Conservation (phyloP, 2,888 invertebrate species). For the Toxonevra muliebris region DNA sequence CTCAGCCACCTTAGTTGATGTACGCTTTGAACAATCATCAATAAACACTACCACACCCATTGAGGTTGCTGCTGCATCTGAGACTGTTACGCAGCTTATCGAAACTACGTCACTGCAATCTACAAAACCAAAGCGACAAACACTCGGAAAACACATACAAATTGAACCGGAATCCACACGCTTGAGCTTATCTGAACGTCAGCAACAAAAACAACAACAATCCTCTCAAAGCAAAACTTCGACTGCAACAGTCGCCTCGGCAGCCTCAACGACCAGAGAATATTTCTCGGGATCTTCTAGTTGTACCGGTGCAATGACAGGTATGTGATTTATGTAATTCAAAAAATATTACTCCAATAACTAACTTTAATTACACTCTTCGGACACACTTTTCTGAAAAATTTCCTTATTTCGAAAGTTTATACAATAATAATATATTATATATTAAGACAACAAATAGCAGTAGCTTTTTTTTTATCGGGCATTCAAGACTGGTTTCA, state of each 20-base stretch:
- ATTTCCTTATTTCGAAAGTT: too few species aligned
- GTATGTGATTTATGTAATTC: constrained; percentile 42
- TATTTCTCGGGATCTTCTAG: constrained; percentile 41
- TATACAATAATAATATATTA: too few species aligned
- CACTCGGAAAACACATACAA: neutral
- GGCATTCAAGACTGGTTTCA: too few species aligned
- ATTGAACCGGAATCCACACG: constrained; percentile 10
- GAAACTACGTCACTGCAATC: constrained; percentile 1
- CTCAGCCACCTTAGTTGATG: constrained; percentile 52
- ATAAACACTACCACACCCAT: constrained; percentile 35
- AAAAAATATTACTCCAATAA: constrained; percentile 1
- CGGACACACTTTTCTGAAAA: too few species aligned
- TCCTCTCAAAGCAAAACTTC: neutral
- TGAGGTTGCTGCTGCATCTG: constrained; percentile 29
- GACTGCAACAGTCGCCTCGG: constrained; percentile 29
- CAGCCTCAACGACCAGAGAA: constrained; percentile 40
- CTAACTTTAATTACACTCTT: too few species aligned
- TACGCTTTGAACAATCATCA: constrained; percentile 52
- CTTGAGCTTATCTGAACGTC: neutral
- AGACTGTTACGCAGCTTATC: constrained; percentile 16
- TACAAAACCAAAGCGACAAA: neutral
- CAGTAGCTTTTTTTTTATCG: too few species aligned
- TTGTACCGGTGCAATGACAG: constrained; percentile 61
- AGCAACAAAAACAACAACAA: constrained; percentile 13
- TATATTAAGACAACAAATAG: too few species aligned